phyloP scores from a whole-genome alignment of 2,888 invertebrate genomes.

The Tachystola acroxantha region DNA sequence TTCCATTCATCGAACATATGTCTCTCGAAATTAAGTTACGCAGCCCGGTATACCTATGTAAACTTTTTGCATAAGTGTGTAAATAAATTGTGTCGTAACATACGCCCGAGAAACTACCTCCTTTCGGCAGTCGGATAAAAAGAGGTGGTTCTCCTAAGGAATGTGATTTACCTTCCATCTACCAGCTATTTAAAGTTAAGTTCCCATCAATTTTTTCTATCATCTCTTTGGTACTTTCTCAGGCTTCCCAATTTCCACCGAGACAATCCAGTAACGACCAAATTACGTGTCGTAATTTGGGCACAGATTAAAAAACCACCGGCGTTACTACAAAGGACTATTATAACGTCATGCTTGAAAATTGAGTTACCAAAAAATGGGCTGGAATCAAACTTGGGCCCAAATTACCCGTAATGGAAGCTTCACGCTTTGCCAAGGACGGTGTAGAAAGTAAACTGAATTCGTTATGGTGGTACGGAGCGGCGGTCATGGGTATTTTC shows the following conservation, averaged over 20 bases:
- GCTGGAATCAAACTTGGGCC: conserved; percentile 18
- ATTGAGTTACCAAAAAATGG: conserved; percentile 37
- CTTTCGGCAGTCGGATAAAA: no score
- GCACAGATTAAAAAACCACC: conserved; percentile 9
- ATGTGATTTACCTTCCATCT: no score
- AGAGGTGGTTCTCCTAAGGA: no score
- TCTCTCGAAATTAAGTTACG: no score
- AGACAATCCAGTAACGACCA: conserved; percentile 1
- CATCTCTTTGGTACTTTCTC: no score
- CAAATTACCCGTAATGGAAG: conserved; percentile 19
- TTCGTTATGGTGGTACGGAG: conserved; percentile 33
- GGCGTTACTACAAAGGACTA: conserved; percentile 31
- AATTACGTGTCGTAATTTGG: conserved; percentile 21
- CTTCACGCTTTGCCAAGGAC: conserved; percentile 34
- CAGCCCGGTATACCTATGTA: no score
- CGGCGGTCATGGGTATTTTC: no score
- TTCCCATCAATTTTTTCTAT: neutral
- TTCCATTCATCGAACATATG: no score
- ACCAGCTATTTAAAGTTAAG: neutral
- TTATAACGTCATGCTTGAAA: conserved; percentile 31
- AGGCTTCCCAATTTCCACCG: neutral
- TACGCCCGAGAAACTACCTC: no score
- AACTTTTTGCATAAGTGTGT: no score
- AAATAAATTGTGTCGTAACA: no score
- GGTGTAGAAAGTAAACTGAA: conserved; percentile 41